These are phyloP conservation scores for Tenebrosternarchus preto DNA, from an alignment of 2,113 vertebrate species.

Conservation along the genomic window DNA sequence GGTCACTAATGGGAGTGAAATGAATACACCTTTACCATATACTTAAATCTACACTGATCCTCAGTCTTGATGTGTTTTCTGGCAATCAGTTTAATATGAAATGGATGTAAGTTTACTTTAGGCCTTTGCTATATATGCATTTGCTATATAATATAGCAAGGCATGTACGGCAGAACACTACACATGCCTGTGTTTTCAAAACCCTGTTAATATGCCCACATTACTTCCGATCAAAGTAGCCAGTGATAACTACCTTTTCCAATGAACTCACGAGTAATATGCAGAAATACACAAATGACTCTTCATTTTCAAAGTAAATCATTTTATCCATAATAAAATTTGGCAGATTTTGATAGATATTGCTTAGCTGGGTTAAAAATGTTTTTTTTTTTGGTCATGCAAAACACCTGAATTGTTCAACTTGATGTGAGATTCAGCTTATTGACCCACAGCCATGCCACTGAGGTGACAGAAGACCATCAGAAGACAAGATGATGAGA, in stretches of 20 bases:
- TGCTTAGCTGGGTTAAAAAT: slow-evolving; percentile 45
- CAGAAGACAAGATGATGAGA: too few species aligned
- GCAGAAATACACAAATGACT: too few species aligned
- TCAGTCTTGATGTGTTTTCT: background rate
- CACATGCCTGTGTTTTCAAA: background rate
- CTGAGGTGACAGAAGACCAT: background rate
- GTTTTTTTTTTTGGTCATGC: slow-evolving; percentile 29
- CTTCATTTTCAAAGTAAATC: background rate
- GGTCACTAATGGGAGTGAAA: background rate
- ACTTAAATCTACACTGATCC: slow-evolving; percentile 24
- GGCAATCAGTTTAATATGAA: background rate
- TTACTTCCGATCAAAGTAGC: slow-evolving; percentile 4
- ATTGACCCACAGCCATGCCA: background rate
- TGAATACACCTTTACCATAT: slow-evolving; percentile 6
- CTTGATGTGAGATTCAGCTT: background rate
- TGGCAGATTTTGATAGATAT: slow-evolving; percentile 47
- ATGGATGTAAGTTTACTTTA: background rate
- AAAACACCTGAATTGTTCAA: slow-evolving; percentile 34
- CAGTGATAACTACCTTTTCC: background rate
- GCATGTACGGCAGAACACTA: background rate
- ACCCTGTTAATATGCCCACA: slow-evolving; percentile 39
- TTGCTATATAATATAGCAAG: slow-evolving; percentile 3
- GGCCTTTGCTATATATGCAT: background rate
- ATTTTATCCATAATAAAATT: slow-evolving; percentile 12
- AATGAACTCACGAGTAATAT: background rate